Evolutionary conservation across 2,113 vertebrate genomes (phyloP).

Genomic region (Trachemys scripta): DNA sequence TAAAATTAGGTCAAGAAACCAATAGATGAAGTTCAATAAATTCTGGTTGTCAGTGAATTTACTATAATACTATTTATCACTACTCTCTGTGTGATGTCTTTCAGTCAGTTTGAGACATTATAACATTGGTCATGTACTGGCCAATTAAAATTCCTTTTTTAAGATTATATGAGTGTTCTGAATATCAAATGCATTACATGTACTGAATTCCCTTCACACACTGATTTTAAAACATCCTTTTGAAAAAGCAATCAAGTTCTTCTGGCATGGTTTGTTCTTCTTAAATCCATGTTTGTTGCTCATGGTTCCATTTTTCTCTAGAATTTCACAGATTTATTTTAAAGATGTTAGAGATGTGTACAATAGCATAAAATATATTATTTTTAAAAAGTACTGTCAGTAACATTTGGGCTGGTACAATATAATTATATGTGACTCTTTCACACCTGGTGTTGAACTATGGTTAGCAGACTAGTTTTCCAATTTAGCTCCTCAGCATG

Average conservation of each 20-base stretch:
- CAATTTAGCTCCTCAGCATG: neutral
- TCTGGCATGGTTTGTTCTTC: neutral
- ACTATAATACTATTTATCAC: neutral
- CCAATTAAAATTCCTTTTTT: constrained; percentile 64
- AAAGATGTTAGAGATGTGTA: neutral
- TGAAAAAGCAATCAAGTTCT: neutral
- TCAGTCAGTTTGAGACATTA: neutral
- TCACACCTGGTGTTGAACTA: neutral
- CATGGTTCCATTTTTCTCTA: neutral
- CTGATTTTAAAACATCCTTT: neutral
- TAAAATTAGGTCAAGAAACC: neutral
- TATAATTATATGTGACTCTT: fast-evolving
- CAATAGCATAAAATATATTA: neutral
- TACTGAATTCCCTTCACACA: neutral
- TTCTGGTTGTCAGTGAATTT: neutral
- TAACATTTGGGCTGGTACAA: neutral
- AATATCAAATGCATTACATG: neutral
- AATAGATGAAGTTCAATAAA: neutral
- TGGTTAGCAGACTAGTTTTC: fast-evolving
- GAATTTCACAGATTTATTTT: neutral
- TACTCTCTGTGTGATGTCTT: neutral
- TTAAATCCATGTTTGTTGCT: neutral
- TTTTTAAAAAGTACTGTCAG: neutral
- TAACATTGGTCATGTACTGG: constrained; percentile 40
- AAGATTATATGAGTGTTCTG: constrained; percentile 21